Conservation (phyloP, 2,888 invertebrate species). For the Cheilosia vulpina region DNA sequence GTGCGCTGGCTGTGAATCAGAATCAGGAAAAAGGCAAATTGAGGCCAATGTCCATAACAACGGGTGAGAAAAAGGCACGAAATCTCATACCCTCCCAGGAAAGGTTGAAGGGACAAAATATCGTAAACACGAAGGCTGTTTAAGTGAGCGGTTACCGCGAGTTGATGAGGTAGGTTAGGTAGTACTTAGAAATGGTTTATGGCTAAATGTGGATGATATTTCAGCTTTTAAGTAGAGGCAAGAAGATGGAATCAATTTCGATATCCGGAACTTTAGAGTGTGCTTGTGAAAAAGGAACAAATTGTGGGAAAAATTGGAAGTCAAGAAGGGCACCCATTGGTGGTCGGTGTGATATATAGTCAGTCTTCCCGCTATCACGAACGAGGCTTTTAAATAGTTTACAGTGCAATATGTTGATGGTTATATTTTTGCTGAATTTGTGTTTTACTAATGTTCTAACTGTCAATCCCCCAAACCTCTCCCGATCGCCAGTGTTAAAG, state of each 20-base stretch:
- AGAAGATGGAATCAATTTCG: background rate
- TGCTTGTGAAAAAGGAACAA: background rate
- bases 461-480: too few species aligned
- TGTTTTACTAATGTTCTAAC: too few species aligned
- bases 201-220: conserved; percentile 4
- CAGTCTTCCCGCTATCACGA: too few species aligned
- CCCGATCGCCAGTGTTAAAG: too few species aligned
- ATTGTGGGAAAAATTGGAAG: too few species aligned
- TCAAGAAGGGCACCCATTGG: too few species aligned
- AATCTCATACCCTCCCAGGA: conserved; percentile 4
- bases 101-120: conserved; percentile 1
- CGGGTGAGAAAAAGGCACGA: conserved; percentile 38
- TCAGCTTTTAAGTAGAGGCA: background rate
- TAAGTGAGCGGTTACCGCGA: conserved; percentile 28
- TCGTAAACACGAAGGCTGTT: conserved; percentile 26
- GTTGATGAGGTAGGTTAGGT: conserved; percentile 17
- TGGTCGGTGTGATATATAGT: too few species aligned
- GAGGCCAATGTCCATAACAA: conserved; percentile 54
- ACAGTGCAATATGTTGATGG: too few species aligned
- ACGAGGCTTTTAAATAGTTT: too few species aligned
- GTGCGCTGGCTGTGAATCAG: conserved; percentile 22
- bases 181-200: conserved; percentile 25
- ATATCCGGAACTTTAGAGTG: too few species aligned
- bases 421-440: too few species aligned
- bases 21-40: conserved; percentile 31